phyloP scores from a whole-genome alignment of 2,797 vertebrate genomes.

The Artibeus lituratus region DNA sequence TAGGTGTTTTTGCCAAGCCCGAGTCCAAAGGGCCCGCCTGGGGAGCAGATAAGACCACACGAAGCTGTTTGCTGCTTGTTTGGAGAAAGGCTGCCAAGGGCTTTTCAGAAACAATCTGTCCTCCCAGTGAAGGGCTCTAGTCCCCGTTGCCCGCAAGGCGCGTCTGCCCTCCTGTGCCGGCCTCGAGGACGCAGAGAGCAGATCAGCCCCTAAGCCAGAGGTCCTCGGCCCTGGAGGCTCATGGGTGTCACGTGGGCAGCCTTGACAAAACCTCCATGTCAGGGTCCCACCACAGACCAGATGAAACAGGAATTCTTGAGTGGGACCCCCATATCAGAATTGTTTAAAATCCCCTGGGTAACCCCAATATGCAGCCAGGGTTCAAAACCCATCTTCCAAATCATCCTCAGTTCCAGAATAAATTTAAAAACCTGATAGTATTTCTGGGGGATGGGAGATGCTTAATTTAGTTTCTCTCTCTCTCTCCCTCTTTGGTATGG shows the following conservation, averaged over 20 bases:
- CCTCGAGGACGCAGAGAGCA: neutral
- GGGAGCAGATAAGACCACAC: conserved; percentile 54
- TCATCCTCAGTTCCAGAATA: neutral
- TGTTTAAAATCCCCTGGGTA: neutral
- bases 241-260: neutral
- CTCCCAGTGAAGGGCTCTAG: neutral
- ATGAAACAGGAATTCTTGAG: neutral
- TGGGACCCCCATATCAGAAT: neutral
- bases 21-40: neutral
- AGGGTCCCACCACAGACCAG: neutral
- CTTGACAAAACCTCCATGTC: neutral
- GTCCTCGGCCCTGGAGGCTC: neutral
- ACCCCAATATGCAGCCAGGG: no score
- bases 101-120: conserved; percentile 54
- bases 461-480: neutral
- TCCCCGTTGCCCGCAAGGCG: neutral
- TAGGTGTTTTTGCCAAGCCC: neutral
- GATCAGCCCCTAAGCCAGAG: neutral
- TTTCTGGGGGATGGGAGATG: neutral
- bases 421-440: neutral
- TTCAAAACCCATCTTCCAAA: neutral
- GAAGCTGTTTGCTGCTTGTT: conserved; percentile 47
- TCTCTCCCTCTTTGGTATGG: neutral
- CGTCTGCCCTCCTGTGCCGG: neutral
- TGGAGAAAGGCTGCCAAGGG: conserved; percentile 46